These are phyloP conservation scores for Acanthisitta chloris DNA, from an alignment of 2,113 vertebrate species.

Conservation along the genomic window DNA sequence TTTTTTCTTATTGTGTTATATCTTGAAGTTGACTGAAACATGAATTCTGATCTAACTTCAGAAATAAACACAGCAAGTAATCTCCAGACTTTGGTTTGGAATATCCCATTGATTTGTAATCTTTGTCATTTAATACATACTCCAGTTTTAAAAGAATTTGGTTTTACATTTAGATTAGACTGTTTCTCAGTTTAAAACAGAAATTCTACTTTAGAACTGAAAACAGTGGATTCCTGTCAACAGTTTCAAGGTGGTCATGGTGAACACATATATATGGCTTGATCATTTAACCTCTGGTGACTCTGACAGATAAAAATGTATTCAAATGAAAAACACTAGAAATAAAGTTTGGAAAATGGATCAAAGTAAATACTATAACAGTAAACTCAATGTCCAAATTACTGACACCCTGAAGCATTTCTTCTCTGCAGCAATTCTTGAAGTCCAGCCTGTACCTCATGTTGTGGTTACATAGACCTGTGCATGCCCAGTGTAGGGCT, in stretches of 20 bases:
- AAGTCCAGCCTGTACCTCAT: background rate
- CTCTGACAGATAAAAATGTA: background rate
- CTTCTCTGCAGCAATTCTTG: background rate
- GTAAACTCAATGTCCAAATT: background rate
- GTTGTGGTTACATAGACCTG: background rate
- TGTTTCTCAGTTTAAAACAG: background rate
- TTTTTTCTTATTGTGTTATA: background rate
- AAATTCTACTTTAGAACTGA: background rate
- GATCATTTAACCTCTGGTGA: background rate
- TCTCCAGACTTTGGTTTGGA: background rate
- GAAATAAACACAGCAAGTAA: background rate
- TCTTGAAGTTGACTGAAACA: background rate
- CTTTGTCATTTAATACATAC: background rate
- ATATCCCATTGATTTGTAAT: background rate
- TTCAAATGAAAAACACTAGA: background rate
- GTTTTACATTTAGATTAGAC: background rate
- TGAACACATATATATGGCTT: background rate
- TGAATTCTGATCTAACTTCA: background rate
- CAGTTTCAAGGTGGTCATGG: background rate
- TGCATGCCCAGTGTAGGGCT: rapidly evolving
- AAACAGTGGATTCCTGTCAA: background rate
- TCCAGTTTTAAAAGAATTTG: background rate
- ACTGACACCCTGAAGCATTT: background rate
- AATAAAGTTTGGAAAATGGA: background rate
- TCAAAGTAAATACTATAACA: background rate